Conservation (phyloP, 2,888 invertebrate species). For the Rotaria sp. region DNA sequence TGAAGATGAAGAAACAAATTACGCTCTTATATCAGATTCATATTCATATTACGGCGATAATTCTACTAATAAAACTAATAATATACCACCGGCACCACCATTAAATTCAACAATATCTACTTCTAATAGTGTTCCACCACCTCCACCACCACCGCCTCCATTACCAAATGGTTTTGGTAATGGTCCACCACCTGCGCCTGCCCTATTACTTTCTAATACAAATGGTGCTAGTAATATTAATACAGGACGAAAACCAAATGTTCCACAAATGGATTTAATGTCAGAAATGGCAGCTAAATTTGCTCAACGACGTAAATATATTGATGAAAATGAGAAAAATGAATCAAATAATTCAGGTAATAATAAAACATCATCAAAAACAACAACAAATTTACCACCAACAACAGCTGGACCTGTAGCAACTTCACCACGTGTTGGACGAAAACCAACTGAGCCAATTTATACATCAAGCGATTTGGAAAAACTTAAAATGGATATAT, state of each 20-base stretch:
- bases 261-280: conserved; percentile 16
- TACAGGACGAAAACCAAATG: neutral
- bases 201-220: neutral
- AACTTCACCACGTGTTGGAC: neutral
- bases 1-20: conserved; percentile 28
- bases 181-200: neutral
- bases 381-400: neutral
- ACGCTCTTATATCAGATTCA: conserved; percentile 13
- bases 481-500: conserved; percentile 80
- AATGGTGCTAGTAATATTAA: neutral
- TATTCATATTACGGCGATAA: neutral
- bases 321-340: neutral
- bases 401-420: neutral
- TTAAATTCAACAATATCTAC: neutral
- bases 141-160: neutral
- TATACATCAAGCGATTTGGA: conserved; percentile 68
- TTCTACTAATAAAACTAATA: neutral
- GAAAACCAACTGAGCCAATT: neutral
- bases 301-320: neutral
- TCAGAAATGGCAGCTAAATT: neutral
- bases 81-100: neutral
- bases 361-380: neutral
- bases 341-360: neutral
- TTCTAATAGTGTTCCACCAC: neutral
- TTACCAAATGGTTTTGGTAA: neutral